Base-by-base conservation (phyloP, 1,140 invertebrate genomes). In the Drosophila leontia region DNA sequence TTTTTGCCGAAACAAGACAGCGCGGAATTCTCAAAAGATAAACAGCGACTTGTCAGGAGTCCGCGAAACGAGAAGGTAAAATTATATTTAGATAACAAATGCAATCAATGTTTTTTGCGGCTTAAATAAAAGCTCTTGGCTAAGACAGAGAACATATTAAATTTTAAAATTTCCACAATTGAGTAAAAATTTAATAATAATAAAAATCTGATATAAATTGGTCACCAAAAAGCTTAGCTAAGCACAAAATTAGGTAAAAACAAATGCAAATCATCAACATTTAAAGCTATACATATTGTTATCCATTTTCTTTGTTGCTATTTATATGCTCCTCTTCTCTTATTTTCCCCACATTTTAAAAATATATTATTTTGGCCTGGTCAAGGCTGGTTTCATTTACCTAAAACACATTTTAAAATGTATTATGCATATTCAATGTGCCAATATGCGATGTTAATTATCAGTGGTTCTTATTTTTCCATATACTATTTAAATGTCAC, bases 61-160 rank as follows among this genome's bases (percentile, higher is more conserved):
- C n/a, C 23, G 48, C 39, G 47, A 44, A 53, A 15, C 37, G 56
- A 45, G 35, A 50, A 50, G 37, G 61, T 34, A 55, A 68, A 42
- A 48, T 70, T 58, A 39, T 48, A 48, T 48, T 70, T 69, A 34
- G 51, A 48, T 56, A 71, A 44, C 47, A 70, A 70, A 67, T 70
- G 32, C 47, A 53, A 65, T 69, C 19, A 67, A 47, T 45, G 50
- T 19, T 35, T 45, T 45, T 15, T 45, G 17, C 12, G 37, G 13
- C 44, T 47, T 55, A 5, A 34, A 35, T 23, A 61, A 29, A 32
- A 37, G 37, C 56, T 64, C 37, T 23, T 32, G 6, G 8, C 7
- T 23, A 6, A 41, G 17, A n/a, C 34, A 42, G 4, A 5, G 9
- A 7, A 42, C n/a, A 41, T 41, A 41, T 57, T 7, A n/a, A n/a